Base-by-base conservation (phyloP, 2,113 vertebrate genomes). In the Smithornis capensis region DNA sequence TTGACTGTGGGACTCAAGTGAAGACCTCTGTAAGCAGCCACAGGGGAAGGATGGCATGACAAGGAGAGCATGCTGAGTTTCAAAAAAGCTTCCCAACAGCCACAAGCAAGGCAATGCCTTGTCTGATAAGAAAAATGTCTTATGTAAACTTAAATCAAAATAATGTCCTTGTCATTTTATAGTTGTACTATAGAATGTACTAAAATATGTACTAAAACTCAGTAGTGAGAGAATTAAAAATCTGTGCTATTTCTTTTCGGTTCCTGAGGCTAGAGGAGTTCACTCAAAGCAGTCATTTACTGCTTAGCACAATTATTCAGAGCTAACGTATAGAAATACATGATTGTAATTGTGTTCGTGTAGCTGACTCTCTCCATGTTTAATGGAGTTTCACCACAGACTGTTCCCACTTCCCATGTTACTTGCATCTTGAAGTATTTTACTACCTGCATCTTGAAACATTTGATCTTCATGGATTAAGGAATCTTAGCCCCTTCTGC, bases 21-120 rank as follows among this genome's bases (percentile, higher is more conserved):
- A 35, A 70, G 37, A 37, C 25, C 33, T 38, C 40, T 40, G 57
- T 19, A 57, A 42, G 40, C 9, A 81, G 53, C 35, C 24, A 2
- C 1, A 28, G 42, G 21, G 60, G 22, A 65, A 40, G 38, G 55
- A 50, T 6, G 2, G 33, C 0, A 0, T 37, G n/a, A 65, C 35
- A 60, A 14, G 4, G 42, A 60, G 11, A 64, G 28, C 0, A 0
- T 1, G 3, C 44, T 19, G 22, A 52, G 31, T 31, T 53, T 67
- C 6, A 5, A 28, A 40, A 59, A 75, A 84, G 12, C 63, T 75
- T 89, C 69, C 56, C 42, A 28, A 7, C 0, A 3, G 50, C 59
- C 5, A 2, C 6, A 67, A 42, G 12, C 1, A 10, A 78, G 56
- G 42, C 1, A 7, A 27, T 14, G 89, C 53, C 24, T 57, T 27